phyloP scores from a whole-genome alignment of 2,888 invertebrate genomes.

The Leucophora obtusa region DNA sequence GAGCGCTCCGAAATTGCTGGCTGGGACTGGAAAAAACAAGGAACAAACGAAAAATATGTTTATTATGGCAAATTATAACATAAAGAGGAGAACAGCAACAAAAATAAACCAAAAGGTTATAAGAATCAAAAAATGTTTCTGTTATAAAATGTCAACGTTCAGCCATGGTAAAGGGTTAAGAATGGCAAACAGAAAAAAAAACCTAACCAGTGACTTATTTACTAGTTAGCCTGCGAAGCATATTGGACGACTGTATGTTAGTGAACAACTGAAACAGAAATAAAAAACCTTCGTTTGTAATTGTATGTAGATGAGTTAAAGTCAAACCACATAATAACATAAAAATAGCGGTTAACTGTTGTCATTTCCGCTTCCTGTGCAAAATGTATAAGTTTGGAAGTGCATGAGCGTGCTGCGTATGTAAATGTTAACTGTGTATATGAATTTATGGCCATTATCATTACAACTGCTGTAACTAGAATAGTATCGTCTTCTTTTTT shows the following conservation, averaged over 20 bases:
- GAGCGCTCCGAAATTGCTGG: no score
- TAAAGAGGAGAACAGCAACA: neutral
- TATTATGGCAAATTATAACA: neutral
- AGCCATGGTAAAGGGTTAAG: neutral
- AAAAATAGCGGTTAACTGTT: constrained; percentile 64
- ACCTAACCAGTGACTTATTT: constrained; percentile 28
- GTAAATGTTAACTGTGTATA: neutral
- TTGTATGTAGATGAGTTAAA: constrained; percentile 33
- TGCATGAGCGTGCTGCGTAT: constrained; percentile 14
- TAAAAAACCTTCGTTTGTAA: constrained; percentile 16
- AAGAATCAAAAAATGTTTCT: constrained; percentile 8
- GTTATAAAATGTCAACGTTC: neutral
- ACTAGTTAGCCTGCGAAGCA: constrained; percentile 3
- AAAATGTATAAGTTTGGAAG: constrained; percentile 35
- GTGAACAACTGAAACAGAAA: constrained; percentile 12
- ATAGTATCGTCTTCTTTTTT: neutral
- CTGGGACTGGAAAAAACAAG: neutral
- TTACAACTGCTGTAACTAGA: constrained; percentile 32
- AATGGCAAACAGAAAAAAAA: constrained; percentile 7
- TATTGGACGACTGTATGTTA: constrained; percentile 14
- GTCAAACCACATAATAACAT: constrained; percentile 61
- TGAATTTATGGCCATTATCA: constrained; percentile 43
- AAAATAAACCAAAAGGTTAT: constrained; percentile 8
- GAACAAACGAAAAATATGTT: constrained; percentile 28
- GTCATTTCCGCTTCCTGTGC: constrained; percentile 62